Conservation (phyloP, 1,140 invertebrate species). For the Polypedilum pembai region DNA sequence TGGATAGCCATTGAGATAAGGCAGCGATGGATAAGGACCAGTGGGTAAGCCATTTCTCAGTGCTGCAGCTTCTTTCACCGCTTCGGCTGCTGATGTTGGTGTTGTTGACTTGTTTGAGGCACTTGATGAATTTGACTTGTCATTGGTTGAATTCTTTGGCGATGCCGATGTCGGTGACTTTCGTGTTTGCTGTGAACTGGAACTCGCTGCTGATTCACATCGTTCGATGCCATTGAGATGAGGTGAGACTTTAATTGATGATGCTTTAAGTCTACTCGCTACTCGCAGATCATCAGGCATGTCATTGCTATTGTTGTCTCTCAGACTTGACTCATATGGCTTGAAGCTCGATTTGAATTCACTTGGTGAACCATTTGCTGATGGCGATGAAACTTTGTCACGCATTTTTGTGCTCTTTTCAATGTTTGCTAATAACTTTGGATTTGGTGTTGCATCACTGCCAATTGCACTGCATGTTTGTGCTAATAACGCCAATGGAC, state of each 20-base stretch:
- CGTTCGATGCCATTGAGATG: slow-evolving; percentile 33
- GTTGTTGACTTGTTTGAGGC: not conserved
- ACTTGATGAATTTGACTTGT: slow-evolving; percentile 30
- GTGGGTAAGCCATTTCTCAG: slow-evolving; percentile 47
- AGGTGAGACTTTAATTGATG: slow-evolving; percentile 39
- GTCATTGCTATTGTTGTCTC: slow-evolving; percentile 32
- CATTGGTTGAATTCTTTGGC: slow-evolving; percentile 38
- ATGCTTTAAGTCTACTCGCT: slow-evolving; percentile 42
- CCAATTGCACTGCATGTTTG: slow-evolving; percentile 95
- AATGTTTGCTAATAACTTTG: slow-evolving; percentile 58
- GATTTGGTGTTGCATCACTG: slow-evolving; percentile 64
- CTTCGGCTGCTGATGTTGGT: slow-evolving; percentile 38
- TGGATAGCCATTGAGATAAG: slow-evolving; percentile 48
- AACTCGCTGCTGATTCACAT: not conserved
- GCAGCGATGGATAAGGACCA: slow-evolving; percentile 57
- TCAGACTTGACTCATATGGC: slow-evolving; percentile 59
- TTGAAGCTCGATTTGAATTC: slow-evolving; percentile 57
- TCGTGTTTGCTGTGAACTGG: slow-evolving; percentile 1
- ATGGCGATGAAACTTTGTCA: slow-evolving; percentile 53
- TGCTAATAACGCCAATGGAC: slow-evolving; percentile 83
- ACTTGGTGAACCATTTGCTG: slow-evolving; percentile 42
- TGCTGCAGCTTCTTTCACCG: slow-evolving; percentile 38
- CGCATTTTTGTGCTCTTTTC: slow-evolving; percentile 57
- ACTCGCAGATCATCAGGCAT: slow-evolving; percentile 29
- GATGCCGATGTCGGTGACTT: slow-evolving; percentile 38